Evolutionary conservation across 2,797 vertebrate species (phyloP).

Genomic region (Falco concolor): DNA sequence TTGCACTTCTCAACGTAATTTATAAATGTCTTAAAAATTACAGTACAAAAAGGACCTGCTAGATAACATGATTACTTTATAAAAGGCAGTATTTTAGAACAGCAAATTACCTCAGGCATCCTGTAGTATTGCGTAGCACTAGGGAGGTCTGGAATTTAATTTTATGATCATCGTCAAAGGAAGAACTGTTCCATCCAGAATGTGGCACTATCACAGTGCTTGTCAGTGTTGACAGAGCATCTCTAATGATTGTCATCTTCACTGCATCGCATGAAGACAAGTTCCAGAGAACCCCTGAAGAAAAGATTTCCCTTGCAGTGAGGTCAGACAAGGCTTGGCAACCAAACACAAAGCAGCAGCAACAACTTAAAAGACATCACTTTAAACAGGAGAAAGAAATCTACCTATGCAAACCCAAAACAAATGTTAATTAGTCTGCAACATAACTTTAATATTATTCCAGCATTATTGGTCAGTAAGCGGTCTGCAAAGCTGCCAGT

Average conservation of each 20-base stretch:
- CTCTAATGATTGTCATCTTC: constrained; percentile 98
- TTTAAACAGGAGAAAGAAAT: not conserved
- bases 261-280: constrained; percentile 94
- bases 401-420: not conserved
- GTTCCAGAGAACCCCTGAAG: constrained; percentile 95
- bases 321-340: not conserved
- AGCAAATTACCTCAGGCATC: constrained; percentile 87
- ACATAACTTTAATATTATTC: not conserved
- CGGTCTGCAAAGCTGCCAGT: not conserved
- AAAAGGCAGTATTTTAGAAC: not conserved
- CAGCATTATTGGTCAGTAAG: not conserved
- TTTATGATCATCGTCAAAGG: constrained; percentile 95
- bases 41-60: not conserved
- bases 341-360: not conserved
- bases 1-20: not conserved
- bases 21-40: not conserved
- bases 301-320: not conserved
- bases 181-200: constrained; percentile 93
- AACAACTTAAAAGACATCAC: not conserved
- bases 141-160: constrained; percentile 97
- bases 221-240: constrained; percentile 91
- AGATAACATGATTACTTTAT: not conserved
- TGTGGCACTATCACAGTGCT: constrained; percentile 98
- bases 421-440: not conserved
- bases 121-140: constrained; percentile 92